Conservation (phyloP, 2,888 invertebrate species). For the Agonopterix heracliana region DNA sequence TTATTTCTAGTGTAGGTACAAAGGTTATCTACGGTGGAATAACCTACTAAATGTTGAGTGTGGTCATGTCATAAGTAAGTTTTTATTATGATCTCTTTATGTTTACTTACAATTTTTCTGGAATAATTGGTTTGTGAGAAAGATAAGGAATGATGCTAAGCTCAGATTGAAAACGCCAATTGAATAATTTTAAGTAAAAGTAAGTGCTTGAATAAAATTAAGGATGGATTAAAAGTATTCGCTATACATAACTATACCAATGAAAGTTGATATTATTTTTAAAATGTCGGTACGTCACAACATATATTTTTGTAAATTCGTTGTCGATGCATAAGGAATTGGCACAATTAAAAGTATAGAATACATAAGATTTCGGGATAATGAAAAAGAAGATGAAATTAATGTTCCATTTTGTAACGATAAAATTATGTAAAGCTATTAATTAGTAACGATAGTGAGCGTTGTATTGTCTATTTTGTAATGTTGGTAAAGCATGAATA, state of each 20-base stretch:
- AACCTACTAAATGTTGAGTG: conserved; percentile 51
- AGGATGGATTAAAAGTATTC: conserved; percentile 50
- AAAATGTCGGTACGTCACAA: conserved; percentile 49
- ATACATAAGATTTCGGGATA: conserved; percentile 45
- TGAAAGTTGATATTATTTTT: conserved; percentile 56
- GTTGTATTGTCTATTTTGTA: conserved; percentile 69
- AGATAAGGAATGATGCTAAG: conserved; percentile 36
- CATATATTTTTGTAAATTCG: conserved; percentile 71
- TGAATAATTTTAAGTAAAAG: conserved; percentile 53
- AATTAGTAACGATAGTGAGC: conserved; percentile 66
- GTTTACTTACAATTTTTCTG: conserved; percentile 72
- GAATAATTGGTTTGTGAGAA: conserved; percentile 46
- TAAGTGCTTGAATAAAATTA: conserved; percentile 64
- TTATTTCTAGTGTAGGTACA: conserved; percentile 42
- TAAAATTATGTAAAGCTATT: conserved; percentile 55
- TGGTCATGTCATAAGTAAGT: conserved; percentile 58
- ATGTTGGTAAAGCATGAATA: conserved; percentile 58
- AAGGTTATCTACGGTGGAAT: conserved; percentile 28
- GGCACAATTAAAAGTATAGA: conserved; percentile 51
- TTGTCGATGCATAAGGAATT: conserved; percentile 69
- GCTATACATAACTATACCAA: conserved; percentile 52
- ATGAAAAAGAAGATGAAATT: conserved; percentile 26
- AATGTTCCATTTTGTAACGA: conserved; percentile 65
- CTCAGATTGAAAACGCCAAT: conserved; percentile 68
- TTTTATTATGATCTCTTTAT: conserved; percentile 52